These are phyloP conservation scores for Temnopleurus reevesii DNA, from an alignment of 53 echinoderm and acorn worm species.

Conservation along the genomic window DNA sequence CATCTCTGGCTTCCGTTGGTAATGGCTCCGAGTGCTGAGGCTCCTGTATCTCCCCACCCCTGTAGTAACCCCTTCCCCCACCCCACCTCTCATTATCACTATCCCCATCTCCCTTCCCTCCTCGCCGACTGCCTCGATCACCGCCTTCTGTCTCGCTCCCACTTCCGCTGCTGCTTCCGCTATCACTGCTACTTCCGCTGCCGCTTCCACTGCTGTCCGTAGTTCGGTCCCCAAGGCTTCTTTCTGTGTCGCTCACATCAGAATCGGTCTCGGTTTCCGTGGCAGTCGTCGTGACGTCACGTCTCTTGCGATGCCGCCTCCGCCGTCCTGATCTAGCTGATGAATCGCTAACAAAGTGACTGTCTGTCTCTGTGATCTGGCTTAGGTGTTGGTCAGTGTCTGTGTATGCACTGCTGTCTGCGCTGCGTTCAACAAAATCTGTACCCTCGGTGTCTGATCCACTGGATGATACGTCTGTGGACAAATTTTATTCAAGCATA, in stretches of 20 bases:
- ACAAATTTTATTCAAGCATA: too few relatives aligned
- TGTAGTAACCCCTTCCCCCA: background rate
- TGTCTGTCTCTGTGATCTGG: constrained; percentile 71
- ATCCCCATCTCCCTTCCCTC: constrained; percentile 34
- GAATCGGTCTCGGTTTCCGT: constrained; percentile 42
- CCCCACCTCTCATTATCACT: constrained; percentile 38
- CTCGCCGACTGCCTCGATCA: constrained; percentile 25
- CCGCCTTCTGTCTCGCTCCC: constrained; percentile 63
- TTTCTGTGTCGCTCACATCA: constrained; percentile 48
- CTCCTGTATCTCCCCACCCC: constrained; percentile 17
- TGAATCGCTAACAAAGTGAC: constrained; percentile 58
- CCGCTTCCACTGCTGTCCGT: constrained; percentile 59
- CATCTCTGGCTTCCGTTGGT: constrained; percentile 25
- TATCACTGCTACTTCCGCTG: constrained; percentile 59
- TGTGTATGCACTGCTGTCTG: constrained; percentile 80
- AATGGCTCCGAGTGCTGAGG: constrained; percentile 43
- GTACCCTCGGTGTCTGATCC: constrained; percentile 43
- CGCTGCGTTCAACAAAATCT: constrained; percentile 71
- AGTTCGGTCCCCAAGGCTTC: constrained; percentile 46
- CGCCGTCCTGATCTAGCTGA: constrained; percentile 3
- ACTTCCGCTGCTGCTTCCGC: constrained; percentile 65
- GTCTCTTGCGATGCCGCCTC: constrained; percentile 5
- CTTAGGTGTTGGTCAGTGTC: constrained; percentile 78
- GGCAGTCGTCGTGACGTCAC: constrained; percentile 16
- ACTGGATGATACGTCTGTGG: constrained; percentile 89